Evolutionary conservation across 2,113 vertebrate species (phyloP).

Genomic region (Muscicapa adusta): DNA sequence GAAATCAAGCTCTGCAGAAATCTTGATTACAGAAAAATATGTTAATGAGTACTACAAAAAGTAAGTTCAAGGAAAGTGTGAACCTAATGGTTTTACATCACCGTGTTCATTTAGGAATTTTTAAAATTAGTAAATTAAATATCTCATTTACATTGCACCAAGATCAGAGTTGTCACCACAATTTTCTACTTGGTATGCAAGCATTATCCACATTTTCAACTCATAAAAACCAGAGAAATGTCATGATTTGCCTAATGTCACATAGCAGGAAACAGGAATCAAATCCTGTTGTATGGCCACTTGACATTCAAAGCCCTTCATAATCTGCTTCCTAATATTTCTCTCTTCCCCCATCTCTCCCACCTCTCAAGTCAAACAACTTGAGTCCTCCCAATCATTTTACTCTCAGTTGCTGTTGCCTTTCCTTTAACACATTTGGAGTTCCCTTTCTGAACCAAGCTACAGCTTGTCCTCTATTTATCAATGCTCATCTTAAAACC

Average conservation of each 20-base stretch:
- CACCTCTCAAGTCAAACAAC: neutral
- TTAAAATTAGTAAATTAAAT: constrained; percentile 7
- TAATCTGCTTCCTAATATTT: constrained; percentile 9
- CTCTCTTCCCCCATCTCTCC: neutral
- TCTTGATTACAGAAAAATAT: constrained; percentile 13
- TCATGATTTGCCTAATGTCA: constrained; percentile 49
- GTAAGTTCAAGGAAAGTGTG: neutral
- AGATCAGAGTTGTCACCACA: neutral
- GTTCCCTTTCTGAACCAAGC: neutral
- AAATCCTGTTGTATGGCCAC: constrained; percentile 36
- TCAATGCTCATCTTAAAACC: neutral
- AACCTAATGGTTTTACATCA: neutral
- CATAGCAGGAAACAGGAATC: constrained; percentile 43
- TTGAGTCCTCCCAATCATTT: neutral
- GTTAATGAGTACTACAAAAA: neutral
- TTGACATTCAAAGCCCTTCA: constrained; percentile 58
- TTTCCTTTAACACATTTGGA: neutral
- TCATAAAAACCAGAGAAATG: constrained; percentile 3
- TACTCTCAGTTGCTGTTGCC: neutral
- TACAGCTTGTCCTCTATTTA: neutral
- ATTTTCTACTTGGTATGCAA: constrained; percentile 15
- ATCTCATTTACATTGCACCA: neutral
- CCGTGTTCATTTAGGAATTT: neutral
- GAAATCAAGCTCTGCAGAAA: neutral
- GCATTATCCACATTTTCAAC: neutral